Percentiles rank a stretch among this genome's conserved stretches.
These are phyloP conservation scores for Plagiodera versicolora DNA, from an alignment of 2,888 invertebrate genomes.

Conservation along the genomic window DNA sequence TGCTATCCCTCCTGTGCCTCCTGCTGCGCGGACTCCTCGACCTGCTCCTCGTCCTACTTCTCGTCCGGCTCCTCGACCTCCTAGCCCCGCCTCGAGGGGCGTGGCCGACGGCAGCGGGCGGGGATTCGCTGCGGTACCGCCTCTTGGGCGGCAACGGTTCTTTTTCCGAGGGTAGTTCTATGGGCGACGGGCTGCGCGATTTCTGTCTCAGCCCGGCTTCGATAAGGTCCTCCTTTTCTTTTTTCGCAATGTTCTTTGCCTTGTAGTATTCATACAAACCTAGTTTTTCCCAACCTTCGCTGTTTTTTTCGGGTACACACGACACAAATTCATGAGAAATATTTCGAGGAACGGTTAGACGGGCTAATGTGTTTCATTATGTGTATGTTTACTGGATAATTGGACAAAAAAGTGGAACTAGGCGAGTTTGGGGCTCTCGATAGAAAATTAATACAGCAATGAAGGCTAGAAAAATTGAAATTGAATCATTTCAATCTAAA, in stretches of 20 bases:
- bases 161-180: conserved; percentile 69
- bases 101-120: too few relatives aligned
- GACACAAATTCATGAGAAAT: conserved; percentile 28
- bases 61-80: conserved; percentile 53
- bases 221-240: conserved; percentile 84
- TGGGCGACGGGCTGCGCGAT: conserved; percentile 80
- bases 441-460: too few relatives aligned
- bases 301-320: conserved; percentile 45
- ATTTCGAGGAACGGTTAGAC: not conserved
- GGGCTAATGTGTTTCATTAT: too few relatives aligned
- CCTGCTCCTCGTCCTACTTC: conserved; percentile 56
- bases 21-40: conserved; percentile 53
- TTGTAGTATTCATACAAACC: conserved; percentile 97
- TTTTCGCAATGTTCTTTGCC: conserved; percentile 89
- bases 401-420: too few relatives aligned
- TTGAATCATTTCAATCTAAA: too few relatives aligned
- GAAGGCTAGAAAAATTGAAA: too few relatives aligned
- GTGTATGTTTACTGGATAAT: too few relatives aligned
- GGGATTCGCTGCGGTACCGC: conserved; percentile 70
- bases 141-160: conserved; percentile 74
- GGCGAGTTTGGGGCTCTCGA: too few relatives aligned
- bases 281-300: conserved; percentile 98
- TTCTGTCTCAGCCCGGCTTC: conserved; percentile 68
- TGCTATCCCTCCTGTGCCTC: conserved; percentile 46
- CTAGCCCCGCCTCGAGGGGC: conserved; percentile 21